Conservation (phyloP, 2,113 vertebrate genomes). For the Trinectes maculatus region DNA sequence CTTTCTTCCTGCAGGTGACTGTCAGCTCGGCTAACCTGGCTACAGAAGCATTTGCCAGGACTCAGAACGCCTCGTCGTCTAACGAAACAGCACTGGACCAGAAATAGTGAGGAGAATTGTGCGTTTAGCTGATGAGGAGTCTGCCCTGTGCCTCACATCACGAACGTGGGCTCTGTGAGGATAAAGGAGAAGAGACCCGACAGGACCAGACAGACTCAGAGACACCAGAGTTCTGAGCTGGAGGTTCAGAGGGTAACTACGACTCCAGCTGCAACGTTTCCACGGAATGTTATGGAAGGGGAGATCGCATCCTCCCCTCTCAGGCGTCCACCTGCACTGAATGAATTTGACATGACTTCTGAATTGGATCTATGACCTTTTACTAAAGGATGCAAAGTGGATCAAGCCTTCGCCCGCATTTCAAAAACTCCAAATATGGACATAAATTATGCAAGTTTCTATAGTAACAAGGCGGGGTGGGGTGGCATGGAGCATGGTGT, state of each 20-base stretch:
- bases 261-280: neutral
- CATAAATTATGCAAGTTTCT: constrained; percentile 14
- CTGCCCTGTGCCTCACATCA: constrained; percentile 43
- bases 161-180: constrained; percentile 60
- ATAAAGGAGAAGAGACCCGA: constrained; percentile 40
- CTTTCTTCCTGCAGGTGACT: constrained; percentile 27
- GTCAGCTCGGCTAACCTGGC: constrained; percentile 34
- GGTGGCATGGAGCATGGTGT: no score
- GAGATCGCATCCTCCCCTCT: neutral
- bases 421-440: constrained; percentile 5
- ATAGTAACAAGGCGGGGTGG: no score
- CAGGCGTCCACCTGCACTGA: neutral
- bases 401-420: constrained; percentile 39
- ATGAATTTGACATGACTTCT: constrained; percentile 39
- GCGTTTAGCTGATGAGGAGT: constrained; percentile 50
- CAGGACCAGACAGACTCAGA: constrained; percentile 30
- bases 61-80: constrained; percentile 52
- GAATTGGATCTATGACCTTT: constrained; percentile 35
- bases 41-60: constrained; percentile 35
- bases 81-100: constrained; percentile 62
- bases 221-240: constrained; percentile 28
- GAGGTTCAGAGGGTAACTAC: constrained; percentile 7
- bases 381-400: constrained; percentile 57
- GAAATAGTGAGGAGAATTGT: constrained; percentile 57
- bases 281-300: no score